Base-by-base conservation (phyloP, 2,888 invertebrate genomes). In the Spicauda simplicius region DNA sequence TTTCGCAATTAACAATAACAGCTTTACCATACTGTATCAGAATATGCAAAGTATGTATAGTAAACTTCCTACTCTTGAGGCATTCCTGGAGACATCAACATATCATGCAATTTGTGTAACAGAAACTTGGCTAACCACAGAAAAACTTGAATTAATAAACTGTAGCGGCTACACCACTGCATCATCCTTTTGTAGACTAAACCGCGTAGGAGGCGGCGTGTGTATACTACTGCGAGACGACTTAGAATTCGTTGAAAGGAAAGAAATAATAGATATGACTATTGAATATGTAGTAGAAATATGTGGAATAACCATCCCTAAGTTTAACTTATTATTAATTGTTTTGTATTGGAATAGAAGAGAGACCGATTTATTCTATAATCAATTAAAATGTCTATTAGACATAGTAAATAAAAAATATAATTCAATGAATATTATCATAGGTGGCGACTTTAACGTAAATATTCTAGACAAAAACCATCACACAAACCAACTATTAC, bases 251-350 rank as follows among this genome's bases (percentile, higher is more conserved):
- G 19, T 7, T 11, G 69, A 72, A 18, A 33, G 68, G 54, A 20
- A 25, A 11, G 70, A 72, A 64, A 68, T 74, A 6, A 37, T n/a
- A 18, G 18, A 61, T 25, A 19, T 71, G 55, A 69, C 72, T 8
- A 30, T 71, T n/a, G 74, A 75, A 59, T 70, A 64, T 33, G 61
- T 73, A 10, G 60, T 73, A 53, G 75, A 75, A 67, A 41, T 68
- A 7, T 68, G 72, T 66, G 72, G 71, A 14, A 59, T 71, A 3
- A 64, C 67, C 25, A 48, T 75, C 20, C 57, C 57, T 7, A 66
- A 61, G 14, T 0, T 25, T 10, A 70, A 72, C 55, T 0, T 71
- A 2, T 19, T 75, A 20, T 10, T 74, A 19, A 67, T 75, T 50
- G 55, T 52, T 19, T n/a, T 73, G 16, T 75, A 75, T 20, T 72